phyloP scores from a whole-genome alignment of 1,140 invertebrate genomes.

The Argopecten irradians region DNA sequence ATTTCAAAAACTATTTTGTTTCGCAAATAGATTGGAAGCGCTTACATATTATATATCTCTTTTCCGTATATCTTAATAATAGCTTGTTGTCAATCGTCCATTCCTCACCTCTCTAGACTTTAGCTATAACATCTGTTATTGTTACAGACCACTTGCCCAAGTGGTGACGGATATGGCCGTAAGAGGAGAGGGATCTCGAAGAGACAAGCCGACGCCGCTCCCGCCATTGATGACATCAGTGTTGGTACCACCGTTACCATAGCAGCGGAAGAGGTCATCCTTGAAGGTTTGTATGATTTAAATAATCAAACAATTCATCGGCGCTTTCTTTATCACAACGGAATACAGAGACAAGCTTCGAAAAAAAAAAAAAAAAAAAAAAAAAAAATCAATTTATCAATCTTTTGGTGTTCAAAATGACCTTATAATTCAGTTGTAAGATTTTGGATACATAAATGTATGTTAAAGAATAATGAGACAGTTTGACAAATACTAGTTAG shows the following conservation, averaged over 20 bases:
- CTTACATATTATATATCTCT: neutral
- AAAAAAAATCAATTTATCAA: too few relatives aligned
- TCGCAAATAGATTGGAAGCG: neutral
- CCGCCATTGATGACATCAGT: constrained; percentile 46
- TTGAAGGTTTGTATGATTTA: constrained; percentile 34
- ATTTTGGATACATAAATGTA: neutral
- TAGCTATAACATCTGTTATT: neutral
- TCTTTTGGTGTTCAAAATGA: neutral
- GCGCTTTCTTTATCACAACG: neutral
- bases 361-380: too few relatives aligned
- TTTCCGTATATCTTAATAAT: neutral
- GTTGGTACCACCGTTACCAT: constrained; percentile 44
- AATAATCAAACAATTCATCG: too few relatives aligned
- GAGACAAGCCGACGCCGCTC: constrained; percentile 37
- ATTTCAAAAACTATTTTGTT: neutral
- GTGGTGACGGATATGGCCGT: constrained; percentile 42
- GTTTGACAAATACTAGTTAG: neutral
- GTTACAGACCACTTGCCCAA: constrained; percentile 42
- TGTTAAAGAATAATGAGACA: neutral
- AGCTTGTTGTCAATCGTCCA: neutral
- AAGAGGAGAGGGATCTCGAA: constrained; percentile 45
- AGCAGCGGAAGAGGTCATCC: constrained; percentile 44
- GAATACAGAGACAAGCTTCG: too few relatives aligned
- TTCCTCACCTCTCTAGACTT: neutral
- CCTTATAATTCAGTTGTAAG: neutral